These are phyloP conservation scores for Toxotes jaculatrix DNA, from an alignment of 2,113 vertebrate genomes.

Conservation along the genomic window DNA sequence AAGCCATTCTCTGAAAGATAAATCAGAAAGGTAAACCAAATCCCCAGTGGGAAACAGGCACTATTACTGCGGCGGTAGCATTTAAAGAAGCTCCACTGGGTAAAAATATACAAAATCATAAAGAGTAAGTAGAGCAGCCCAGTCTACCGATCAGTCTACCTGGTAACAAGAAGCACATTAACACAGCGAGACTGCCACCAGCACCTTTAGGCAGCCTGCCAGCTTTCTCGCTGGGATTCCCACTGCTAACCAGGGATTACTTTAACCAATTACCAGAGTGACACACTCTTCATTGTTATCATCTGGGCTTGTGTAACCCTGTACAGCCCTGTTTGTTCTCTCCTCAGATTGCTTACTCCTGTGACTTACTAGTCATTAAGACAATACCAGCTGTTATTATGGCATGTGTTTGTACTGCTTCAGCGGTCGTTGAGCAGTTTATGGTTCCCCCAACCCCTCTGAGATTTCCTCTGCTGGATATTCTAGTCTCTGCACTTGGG, in stretches of 20 bases:
- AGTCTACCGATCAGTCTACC: not conserved
- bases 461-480: not conserved
- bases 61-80: not conserved
- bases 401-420: slow-evolving; percentile 6
- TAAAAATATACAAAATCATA: not conserved
- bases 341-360: slow-evolving; percentile 27
- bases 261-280: slow-evolving; percentile 22
- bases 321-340: slow-evolving; percentile 17
- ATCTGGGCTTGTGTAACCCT: not conserved
- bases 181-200: not conserved
- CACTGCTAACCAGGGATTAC: slow-evolving; percentile 28
- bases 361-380: slow-evolving; percentile 42
- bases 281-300: slow-evolving; percentile 19
- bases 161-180: slow-evolving; percentile 5
- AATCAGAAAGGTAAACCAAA: not conserved
- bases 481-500: not conserved
- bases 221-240: slow-evolving; percentile 9
- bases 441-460: not conserved
- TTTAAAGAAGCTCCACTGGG: not conserved
- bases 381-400: slow-evolving; percentile 32
- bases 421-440: slow-evolving; percentile 3
- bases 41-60: too few species aligned
- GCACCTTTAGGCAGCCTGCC: slow-evolving; percentile 3
- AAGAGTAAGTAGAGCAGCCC: not conserved
- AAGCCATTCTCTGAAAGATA: not conserved